Percentiles rank a stretch among this genome's conserved stretches.
phyloP scores from a whole-genome alignment of 1,140 invertebrate species.

The Drosophila repletoides region DNA sequence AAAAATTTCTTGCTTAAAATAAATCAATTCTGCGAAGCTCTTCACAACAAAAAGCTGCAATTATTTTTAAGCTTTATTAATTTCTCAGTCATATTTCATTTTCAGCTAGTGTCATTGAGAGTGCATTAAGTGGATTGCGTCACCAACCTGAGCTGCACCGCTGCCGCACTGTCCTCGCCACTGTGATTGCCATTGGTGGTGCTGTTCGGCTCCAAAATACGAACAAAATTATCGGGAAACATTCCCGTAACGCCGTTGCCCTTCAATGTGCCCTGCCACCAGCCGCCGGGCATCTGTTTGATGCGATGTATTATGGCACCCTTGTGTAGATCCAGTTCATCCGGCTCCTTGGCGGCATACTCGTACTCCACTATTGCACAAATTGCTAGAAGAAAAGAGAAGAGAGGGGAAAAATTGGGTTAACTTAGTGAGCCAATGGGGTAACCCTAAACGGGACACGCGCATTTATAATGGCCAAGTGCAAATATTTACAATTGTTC shows the following conservation, averaged over 20 bases:
- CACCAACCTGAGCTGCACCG: constrained; percentile 75
- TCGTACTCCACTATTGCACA: constrained; percentile 92
- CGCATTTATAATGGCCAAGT: constrained; percentile 41
- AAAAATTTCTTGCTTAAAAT: too few relatives aligned
- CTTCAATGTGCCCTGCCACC: constrained; percentile 97
- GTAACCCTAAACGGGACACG: constrained; percentile 51
- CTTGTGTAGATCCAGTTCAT: constrained; percentile 93
- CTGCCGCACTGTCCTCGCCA: constrained; percentile 64
- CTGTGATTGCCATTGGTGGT: constrained; percentile 62
- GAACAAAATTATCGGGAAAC: constrained; percentile 99
- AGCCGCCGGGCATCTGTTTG: constrained; percentile 93
- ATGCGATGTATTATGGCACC: constrained; percentile 95
- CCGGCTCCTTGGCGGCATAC: constrained; percentile 90
- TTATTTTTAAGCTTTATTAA: neutral
- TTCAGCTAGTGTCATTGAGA: constrained; percentile 41
- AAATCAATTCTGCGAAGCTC: too few relatives aligned
- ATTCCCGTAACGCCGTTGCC: constrained; percentile 91
- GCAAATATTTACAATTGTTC: constrained; percentile 62
- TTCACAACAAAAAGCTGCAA: neutral
- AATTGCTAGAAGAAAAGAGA: constrained; percentile 83
- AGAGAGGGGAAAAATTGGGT: neutral
- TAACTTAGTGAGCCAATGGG: constrained; percentile 15
- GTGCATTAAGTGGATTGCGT: constrained; percentile 4
- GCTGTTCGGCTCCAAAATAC: constrained; percentile 83
- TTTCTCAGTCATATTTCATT: neutral